Base-by-base conservation (phyloP, 2,888 invertebrate species). In the Eugnorisma glareosa region DNA sequence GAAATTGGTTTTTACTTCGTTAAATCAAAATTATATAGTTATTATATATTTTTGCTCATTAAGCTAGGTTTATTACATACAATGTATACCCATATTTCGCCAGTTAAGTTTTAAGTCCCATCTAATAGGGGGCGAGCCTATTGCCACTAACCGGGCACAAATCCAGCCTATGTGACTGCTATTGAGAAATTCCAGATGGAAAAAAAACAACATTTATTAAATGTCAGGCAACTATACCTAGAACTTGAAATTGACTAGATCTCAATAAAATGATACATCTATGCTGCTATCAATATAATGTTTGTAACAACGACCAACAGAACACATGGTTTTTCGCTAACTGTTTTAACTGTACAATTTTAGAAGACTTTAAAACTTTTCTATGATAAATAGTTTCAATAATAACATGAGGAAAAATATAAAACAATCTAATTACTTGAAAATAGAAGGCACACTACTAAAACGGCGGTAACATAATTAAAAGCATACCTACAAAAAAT, bases 401-500 rank as follows among this genome's bases (percentile, higher is more conserved):
- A 5, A 54, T 5, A n/a, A 13, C n/a, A 51, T 24, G 24, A 51
- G 18, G 10, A 51, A n/a, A n/a, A 54, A n/a, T 15, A 35, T 45
- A 7, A 28, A 37, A 28, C 18, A 1, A 74, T 37, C 13, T n/a
- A 28, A 54, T 31, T 31, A 40, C 4, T 40, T 18, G 15, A 43
- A 57, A 68, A 45, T 24, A 11, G 21, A 6, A n/a, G 6, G n/a
- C 18, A 51, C 37, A 57, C 13, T 31, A 10, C 0, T 28, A 8
- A 40, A 48, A 54, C 21, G 1, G 6, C 21, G 57, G 7, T n/a
- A 13, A 28, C 8, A n/a, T 63, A 57, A 43, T 43, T 10, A 67
- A 57, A 31, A 43, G 4, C 28, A 57, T 35, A 43, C 31, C 43
- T 13, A 59, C 13, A 74, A 24, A 59, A 45, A 76, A 66, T 73